phyloP scores from a whole-genome alignment of 1,140 invertebrate species.

The Eurosta solidaginis region DNA sequence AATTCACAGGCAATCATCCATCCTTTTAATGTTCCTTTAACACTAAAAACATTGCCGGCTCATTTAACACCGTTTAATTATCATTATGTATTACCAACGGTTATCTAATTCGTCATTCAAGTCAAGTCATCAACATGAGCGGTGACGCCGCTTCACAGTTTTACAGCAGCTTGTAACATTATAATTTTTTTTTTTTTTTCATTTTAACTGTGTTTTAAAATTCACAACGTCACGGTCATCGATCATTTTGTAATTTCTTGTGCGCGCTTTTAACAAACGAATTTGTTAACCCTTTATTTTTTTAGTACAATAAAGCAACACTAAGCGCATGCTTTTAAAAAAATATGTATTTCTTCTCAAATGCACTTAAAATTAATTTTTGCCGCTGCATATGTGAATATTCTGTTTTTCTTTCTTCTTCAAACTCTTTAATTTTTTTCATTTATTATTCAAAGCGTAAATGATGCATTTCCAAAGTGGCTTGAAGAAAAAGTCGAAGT shows the following conservation, averaged over 20 bases:
- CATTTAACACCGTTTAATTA: not conserved
- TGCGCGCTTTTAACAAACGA: not conserved
- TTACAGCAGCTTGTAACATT: constrained; percentile 16
- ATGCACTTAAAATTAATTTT: not conserved
- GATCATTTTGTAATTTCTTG: constrained; percentile 18
- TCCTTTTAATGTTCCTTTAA: no score
- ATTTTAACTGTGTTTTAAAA: not conserved
- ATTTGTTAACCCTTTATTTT: constrained; percentile 7
- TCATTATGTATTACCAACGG: not conserved
- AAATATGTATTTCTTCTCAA: not conserved
- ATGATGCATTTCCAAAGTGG: not conserved
- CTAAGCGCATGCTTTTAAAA: not conserved
- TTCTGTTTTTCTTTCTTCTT: not conserved
- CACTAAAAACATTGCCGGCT: not conserved
- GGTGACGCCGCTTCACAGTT: not conserved
- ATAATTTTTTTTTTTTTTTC: not conserved
- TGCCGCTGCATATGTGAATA: not conserved
- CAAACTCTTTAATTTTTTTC: not conserved
- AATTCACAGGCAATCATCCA: no score
- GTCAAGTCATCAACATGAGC: not conserved
- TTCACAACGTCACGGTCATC: constrained; percentile 26
- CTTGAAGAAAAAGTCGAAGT: not conserved
- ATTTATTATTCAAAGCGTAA: not conserved
- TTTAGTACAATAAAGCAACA: not conserved
- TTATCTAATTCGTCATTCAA: not conserved